A percentile compares a stretch with the other conserved stretches of the same genome.
phyloP scores from a whole-genome alignment of 2,113 vertebrate species.

The Alouatta palliata region DNA sequence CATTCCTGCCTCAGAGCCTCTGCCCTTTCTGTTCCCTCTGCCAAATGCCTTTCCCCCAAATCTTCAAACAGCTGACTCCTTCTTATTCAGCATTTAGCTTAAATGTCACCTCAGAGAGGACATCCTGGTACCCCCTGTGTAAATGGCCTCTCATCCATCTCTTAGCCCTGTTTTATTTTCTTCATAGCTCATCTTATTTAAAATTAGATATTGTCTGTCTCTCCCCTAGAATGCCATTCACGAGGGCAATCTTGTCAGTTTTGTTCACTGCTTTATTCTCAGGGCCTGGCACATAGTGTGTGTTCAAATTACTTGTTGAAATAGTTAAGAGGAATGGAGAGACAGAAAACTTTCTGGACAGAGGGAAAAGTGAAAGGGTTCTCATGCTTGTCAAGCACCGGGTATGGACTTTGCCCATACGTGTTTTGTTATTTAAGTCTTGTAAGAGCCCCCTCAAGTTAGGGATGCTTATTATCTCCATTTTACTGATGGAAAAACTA shows the following conservation, averaged over 20 bases:
- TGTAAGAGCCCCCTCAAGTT: background rate
- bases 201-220: background rate
- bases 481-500: background rate
- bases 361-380: background rate
- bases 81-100: background rate
- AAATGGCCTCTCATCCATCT: background rate
- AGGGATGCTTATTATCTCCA: background rate
- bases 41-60: background rate
- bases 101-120: background rate
- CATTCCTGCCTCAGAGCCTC: background rate
- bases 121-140: background rate
- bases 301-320: background rate
- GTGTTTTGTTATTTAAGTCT: background rate
- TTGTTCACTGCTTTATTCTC: background rate
- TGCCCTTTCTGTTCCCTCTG: background rate
- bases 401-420: background rate
- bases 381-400: background rate
- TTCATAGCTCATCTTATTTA: background rate
- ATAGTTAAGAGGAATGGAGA: background rate
- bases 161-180: constrained; percentile 2
- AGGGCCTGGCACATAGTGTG: background rate
- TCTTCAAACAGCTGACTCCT: background rate
- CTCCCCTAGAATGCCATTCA: background rate
- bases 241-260: background rate
- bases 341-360: background rate